phyloP scores from a whole-genome alignment of 2,797 vertebrate genomes.

The Remorina albescens region DNA sequence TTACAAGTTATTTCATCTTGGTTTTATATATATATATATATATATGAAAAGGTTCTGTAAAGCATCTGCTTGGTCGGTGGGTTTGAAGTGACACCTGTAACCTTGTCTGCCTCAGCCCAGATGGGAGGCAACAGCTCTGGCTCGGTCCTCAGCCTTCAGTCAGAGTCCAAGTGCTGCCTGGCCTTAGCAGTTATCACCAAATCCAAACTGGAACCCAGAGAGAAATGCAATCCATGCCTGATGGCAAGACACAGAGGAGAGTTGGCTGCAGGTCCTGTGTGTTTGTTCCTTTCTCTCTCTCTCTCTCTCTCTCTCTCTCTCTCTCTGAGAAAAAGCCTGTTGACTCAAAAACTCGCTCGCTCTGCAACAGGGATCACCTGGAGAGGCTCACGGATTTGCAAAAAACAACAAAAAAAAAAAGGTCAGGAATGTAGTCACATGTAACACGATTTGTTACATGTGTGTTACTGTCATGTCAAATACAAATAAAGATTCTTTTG shows the following conservation, averaged over 20 bases:
- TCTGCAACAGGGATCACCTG: slow-evolving; percentile 26
- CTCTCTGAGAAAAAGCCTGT: slow-evolving; percentile 53
- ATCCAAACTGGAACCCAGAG: slow-evolving; percentile 79
- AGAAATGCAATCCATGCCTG: slow-evolving; percentile 69
- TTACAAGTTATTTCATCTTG: accelerated
- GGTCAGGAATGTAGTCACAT: slow-evolving; percentile 23
- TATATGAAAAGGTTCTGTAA: not conserved
- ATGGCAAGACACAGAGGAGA: slow-evolving; percentile 59
- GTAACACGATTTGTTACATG: slow-evolving; percentile 38
- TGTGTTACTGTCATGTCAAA: slow-evolving; percentile 32
- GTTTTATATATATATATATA: too few species aligned
- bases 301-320: too few species aligned
- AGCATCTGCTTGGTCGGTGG: slow-evolving; percentile 27
- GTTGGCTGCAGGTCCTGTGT: slow-evolving; percentile 47
- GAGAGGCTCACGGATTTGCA: not conserved
- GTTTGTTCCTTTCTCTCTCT: slow-evolving; percentile 30
- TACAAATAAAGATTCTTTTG: slow-evolving; percentile 10
- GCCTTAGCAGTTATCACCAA: slow-evolving; percentile 70
- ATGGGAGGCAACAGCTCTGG: slow-evolving; percentile 76
- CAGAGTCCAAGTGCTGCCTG: slow-evolving; percentile 73
- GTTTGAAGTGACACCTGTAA: slow-evolving; percentile 42
- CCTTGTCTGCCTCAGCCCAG: slow-evolving; percentile 63
- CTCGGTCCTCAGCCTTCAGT: slow-evolving; percentile 47
- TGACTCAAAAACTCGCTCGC: slow-evolving; percentile 24
- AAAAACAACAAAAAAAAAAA: too few species aligned